Base-by-base conservation (phyloP, 2,797 vertebrate species). In the Cygnus olor region DNA sequence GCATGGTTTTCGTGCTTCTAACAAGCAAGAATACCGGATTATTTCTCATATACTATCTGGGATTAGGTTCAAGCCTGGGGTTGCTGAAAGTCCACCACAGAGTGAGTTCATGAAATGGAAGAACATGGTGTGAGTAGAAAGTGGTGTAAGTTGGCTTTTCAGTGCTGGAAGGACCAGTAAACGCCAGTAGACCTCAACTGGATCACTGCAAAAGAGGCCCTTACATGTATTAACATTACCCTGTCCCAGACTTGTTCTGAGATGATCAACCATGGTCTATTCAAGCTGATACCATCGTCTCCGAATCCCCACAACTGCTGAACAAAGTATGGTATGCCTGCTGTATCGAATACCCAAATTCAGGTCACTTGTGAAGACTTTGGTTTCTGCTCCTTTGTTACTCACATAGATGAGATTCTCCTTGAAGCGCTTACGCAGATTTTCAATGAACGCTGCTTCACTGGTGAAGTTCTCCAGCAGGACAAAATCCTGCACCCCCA, bases 391-490 rank as follows among this genome's bases (percentile, higher is more conserved):
- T 21, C 27, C 63, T 8, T 45, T 38, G 32, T 34, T 15, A 97
- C 98, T 98, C 97, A 99, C 99, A 10, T 99, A 99, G 96, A 99
- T 99, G 38, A 99, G 98, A 95, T 99, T 99, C 96, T 99, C 99
- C 95, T 99, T 99, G 98, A 99, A 99, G 64, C 99, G 98, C 61
- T 99, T 99, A 44, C 99, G 98, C 49, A 99, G 98, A 96, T 99
- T 99, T 92, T 99, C 99, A 3, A 99, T 99, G 96, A 99, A 99
- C 0, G 99, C 98, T 0, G 99, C 99, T 80, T 99, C 99, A 1
- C 99, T 99, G 97, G 99, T 99, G 98, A 98, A 99, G 98, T 99
- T 99, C 97, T 99, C 99, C 76, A 99, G 98, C 96, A 99, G 98
- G 95, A 99, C 99, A 42, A 99, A 99, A 94, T 99, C 99, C 98